Evolutionary conservation across 1,140 invertebrate genomes (phyloP).

Genomic region (Heliothis subflexa): DNA sequence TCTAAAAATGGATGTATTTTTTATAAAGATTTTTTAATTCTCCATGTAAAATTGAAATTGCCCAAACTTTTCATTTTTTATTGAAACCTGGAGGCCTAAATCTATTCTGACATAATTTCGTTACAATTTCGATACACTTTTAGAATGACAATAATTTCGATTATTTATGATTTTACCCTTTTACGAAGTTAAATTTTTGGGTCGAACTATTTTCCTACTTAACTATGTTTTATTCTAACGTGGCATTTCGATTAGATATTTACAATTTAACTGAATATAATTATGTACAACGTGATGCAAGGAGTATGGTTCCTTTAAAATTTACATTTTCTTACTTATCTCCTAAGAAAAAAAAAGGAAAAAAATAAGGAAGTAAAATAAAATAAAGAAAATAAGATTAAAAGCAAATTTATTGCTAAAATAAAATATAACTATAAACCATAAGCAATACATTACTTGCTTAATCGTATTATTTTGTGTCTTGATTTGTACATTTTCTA

Average conservation of each 20-base stretch:
- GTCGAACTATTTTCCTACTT: constrained; percentile 70
- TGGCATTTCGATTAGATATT: constrained; percentile 67
- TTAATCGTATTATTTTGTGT: constrained; percentile 67
- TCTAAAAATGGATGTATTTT: constrained; percentile 69
- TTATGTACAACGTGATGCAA: constrained; percentile 83
- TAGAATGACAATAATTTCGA: constrained; percentile 67
- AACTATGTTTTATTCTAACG: constrained; percentile 58
- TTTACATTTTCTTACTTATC: constrained; percentile 74
- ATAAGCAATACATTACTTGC: constrained; percentile 80
- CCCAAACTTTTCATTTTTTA: constrained; percentile 48
- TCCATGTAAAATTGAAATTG: constrained; percentile 56
- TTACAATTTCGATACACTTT: constrained; percentile 63
- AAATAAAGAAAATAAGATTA: constrained; percentile 82
- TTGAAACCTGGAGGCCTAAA: constrained; percentile 58
- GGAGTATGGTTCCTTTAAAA: constrained; percentile 86
- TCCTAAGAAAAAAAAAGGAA: constrained; percentile 62
- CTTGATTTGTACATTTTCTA: constrained; percentile 53
- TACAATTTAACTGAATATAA: constrained; percentile 69
- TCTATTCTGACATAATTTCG: constrained; percentile 57
- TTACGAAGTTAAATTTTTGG: constrained; percentile 58
- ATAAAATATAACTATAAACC: constrained; percentile 84
- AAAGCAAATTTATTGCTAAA: constrained; percentile 87
- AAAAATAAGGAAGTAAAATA: constrained; percentile 79
- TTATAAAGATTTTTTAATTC: constrained; percentile 33
- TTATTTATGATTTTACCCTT: constrained; percentile 69